phyloP scores from a whole-genome alignment of 2,797 vertebrate species.

The Oreochromis mossambicus region DNA sequence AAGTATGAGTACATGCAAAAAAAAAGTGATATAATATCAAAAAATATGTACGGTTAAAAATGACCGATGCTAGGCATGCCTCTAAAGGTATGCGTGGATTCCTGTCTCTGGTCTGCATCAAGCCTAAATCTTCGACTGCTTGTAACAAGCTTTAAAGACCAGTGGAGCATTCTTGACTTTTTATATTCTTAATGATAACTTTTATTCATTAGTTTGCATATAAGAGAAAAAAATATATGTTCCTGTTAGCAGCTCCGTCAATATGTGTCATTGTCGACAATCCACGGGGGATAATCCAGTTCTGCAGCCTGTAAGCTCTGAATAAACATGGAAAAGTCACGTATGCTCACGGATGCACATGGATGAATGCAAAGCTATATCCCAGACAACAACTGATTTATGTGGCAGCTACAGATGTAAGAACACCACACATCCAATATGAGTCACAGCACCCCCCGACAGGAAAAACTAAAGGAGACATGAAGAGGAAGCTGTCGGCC shows the following conservation, averaged over 20 bases:
- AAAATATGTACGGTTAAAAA: neutral
- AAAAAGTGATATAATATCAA: neutral
- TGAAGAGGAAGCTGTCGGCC: slow-evolving; percentile 31
- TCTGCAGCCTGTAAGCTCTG: neutral
- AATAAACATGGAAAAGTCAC: neutral
- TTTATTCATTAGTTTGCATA: neutral
- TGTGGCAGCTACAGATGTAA: slow-evolving; percentile 23
- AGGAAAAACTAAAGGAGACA: slow-evolving; percentile 36
- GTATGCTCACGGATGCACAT: neutral
- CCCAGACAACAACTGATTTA: slow-evolving; percentile 33
- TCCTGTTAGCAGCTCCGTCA: neutral
- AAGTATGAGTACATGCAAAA: neutral
- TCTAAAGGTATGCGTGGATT: neutral
- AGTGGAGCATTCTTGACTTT: neutral
- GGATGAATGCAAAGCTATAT: neutral
- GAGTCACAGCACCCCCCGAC: slow-evolving; percentile 21
- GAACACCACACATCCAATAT: neutral
- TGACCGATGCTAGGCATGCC: neutral
- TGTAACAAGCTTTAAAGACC: neutral
- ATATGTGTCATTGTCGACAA: neutral
- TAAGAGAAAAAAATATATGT: neutral
- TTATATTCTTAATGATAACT: neutral
- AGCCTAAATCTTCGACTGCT: neutral
- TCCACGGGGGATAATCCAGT: neutral
- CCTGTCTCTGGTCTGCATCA: neutral